phyloP scores from a whole-genome alignment of 2,888 invertebrate genomes.

The Rhagophthalmus giganteus region DNA sequence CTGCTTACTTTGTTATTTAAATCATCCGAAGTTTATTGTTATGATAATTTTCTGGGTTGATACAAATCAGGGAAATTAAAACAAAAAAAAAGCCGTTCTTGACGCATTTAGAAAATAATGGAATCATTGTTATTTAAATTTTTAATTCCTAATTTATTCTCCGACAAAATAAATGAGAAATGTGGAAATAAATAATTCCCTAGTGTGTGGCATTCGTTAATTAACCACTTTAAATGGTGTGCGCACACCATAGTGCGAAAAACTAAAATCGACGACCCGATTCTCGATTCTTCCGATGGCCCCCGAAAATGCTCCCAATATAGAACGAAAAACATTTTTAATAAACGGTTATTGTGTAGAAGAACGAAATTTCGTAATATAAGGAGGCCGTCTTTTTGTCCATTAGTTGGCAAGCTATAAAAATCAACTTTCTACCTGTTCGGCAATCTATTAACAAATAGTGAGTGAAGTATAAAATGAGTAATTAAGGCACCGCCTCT shows the following conservation, averaged over 20 bases:
- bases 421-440: slow-evolving; percentile 36
- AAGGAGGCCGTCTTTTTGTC: slow-evolving; percentile 18
- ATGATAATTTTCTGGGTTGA: slow-evolving; percentile 14
- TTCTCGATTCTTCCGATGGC: too few relatives aligned
- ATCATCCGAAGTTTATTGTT: slow-evolving; percentile 13
- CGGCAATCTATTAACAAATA: slow-evolving; percentile 52
- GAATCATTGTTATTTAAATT: slow-evolving; percentile 19
- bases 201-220: slow-evolving; percentile 1
- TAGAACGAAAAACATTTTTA: too few relatives aligned
- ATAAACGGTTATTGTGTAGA: too few relatives aligned
- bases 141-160: slow-evolving; percentile 7
- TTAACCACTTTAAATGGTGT: background rate
- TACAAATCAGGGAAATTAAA: slow-evolving; percentile 17
- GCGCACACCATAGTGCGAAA: too few relatives aligned
- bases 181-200: slow-evolving; percentile 10
- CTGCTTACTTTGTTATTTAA: slow-evolving; percentile 7
- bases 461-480: slow-evolving; percentile 53
- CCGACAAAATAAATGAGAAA: slow-evolving; percentile 2
- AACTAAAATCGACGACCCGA: too few relatives aligned
- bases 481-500: slow-evolving; percentile 55
- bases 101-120: too few relatives aligned
- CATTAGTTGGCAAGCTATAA: slow-evolving; percentile 19
- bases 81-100: slow-evolving; percentile 8
- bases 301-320: too few relatives aligned
- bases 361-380: slow-evolving; percentile 5